These are phyloP conservation scores for Opisthocomus hoazin DNA, from an alignment of 2,113 vertebrate species.

Conservation along the genomic window DNA sequence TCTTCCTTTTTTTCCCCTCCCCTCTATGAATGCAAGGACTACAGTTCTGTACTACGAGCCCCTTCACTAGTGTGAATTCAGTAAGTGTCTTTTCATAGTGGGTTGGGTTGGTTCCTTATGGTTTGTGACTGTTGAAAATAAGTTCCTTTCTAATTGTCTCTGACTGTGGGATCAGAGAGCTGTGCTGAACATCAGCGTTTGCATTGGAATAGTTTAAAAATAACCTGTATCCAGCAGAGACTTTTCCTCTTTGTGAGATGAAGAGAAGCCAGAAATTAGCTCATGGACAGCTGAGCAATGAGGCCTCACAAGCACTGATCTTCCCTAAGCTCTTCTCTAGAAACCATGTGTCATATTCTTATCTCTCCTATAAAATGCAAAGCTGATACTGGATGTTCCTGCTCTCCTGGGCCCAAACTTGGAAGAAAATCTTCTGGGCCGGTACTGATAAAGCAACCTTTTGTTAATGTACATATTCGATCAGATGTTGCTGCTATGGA, in stretches of 20 bases:
- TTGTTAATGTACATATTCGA: background rate
- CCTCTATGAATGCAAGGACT: background rate
- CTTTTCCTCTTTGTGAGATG: background rate
- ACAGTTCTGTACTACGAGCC: background rate
- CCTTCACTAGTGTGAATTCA: background rate
- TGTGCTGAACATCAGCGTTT: background rate
- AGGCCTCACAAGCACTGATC: background rate
- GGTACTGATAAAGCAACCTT: conserved; percentile 13
- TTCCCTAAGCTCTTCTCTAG: background rate
- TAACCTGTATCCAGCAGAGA: background rate
- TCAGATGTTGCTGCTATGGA: conserved; percentile 8
- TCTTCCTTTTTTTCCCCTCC: background rate
- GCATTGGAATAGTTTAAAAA: background rate
- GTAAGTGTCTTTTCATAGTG: background rate
- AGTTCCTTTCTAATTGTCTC: background rate
- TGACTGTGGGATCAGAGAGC: background rate
- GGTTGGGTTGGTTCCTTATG: background rate
- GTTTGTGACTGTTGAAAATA: background rate
- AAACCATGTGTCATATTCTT: background rate
- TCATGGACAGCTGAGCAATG: background rate
- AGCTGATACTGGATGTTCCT: background rate
- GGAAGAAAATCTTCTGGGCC: background rate
- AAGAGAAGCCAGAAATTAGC: background rate
- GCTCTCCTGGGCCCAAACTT: background rate
- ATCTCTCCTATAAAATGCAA: background rate